Evolutionary conservation across 1,140 invertebrate genomes (phyloP), one percentile per base, ranked within the genome.

Genomic region (Scaptodrosophila lebanonensis): DNA sequence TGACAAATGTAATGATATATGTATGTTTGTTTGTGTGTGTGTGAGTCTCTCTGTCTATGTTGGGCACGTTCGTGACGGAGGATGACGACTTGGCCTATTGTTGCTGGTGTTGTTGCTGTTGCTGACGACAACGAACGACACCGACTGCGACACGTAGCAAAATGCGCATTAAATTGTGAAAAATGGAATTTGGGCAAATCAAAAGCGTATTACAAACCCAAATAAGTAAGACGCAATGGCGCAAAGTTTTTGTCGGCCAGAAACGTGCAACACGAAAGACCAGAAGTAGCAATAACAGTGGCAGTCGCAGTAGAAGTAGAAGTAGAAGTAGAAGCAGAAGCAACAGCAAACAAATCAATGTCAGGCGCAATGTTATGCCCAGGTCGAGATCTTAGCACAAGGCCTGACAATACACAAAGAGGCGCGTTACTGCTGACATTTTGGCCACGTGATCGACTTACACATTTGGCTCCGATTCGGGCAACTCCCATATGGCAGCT

Each of bases 111-210:
- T 47, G 73, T 66, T 67, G 56, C 63, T 38, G 51, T 59, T 68
- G 51, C 69, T 60, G 73, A 73, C 75, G 73, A 79, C 73, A 82
- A 69, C 22, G 22, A 8, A 8, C 8, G 3, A 25, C 3, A 25
- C n/a, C 22, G 22, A 25, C 22, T 4, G 8, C 3, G 12, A 33
- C 75, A 79, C 75, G 75, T 79, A 82, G 65, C 75, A 53, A 82
- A 65, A 82, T 82, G 75, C 75, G 75, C 75, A 79, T 79, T 79
- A 79, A 79, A 82, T 79, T 82, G 75, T 79, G 75, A 82, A 82
- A 82, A 82, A 82, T 83, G 75, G 70, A 82, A 76, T 83, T 82
- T 67, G 57, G 70, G 66, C 76, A 83, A 82, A 82, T 82, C 75
- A 82, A 82, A 82, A 82, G 62, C 76, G 70, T 76, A 83, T 82